Base-by-base conservation (phyloP, 2,113 vertebrate species). In the Tauraco erythrolophus region DNA sequence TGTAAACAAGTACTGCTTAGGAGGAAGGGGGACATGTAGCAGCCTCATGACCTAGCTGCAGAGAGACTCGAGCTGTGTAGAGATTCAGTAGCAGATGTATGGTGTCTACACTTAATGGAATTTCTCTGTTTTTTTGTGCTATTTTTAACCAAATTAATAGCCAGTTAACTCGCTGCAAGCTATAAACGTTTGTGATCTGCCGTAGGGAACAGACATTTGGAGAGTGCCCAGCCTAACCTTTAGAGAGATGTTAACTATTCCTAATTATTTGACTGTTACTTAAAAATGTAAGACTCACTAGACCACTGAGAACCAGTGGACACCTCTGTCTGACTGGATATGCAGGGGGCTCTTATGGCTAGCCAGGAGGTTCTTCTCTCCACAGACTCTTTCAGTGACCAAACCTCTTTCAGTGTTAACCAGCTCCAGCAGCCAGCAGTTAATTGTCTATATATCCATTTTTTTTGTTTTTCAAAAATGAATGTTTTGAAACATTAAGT, bases 231-330 rank as follows among this genome's bases (percentile, higher is more conserved):
- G 43, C 2, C 1, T 80, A 92, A 88, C 71, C 85, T 84, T 71
- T 41, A 45, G 65, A 50, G 58, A 86, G 27, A 39, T 30, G 48
- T 80, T 79, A 88, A 85, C 45, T 88, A 0, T 14, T 56, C 54
- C 53, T 68, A 65, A 75, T 85, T 69, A 31, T 53, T 57, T 80
- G 57, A 6, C 75, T 90, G 30, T 51, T 76, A 62, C 35, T 46
- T 82, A 39, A 58, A 69, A 74, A 28, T 0, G 0, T 18, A 4
- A 45, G 33, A 7, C 14, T 56, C 0, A 0, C n/a, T 28, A 31
- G 64, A 23, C 1, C 27, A 7, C 43, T 31, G 48, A 27, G 70
- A 64, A 10, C 23, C 58, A 12, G 58, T 0, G 1, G 51, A 25
- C 30, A 16, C 51, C 41, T 66, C 37, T 62, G 1, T 25, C 51